A percentile compares a stretch with the other conserved stretches of the same genome.
Evolutionary conservation across 2,113 vertebrate genomes (phyloP).

Genomic region (Catharus bicknelli): DNA sequence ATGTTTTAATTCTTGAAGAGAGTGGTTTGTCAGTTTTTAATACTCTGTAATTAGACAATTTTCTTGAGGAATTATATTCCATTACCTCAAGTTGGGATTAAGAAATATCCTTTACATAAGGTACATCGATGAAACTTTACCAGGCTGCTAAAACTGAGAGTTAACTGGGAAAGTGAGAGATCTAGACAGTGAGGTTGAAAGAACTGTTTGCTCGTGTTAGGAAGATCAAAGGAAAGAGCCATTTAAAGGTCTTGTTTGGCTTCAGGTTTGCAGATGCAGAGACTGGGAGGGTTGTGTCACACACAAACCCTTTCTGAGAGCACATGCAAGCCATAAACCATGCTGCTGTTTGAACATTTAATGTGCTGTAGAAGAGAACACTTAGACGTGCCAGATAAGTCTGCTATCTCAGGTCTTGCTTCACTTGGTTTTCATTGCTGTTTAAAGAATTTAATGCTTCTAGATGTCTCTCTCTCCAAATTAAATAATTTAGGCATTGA

Average conservation of each 20-base stretch:
- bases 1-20: background rate
- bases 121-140: background rate
- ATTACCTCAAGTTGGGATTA: background rate
- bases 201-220: background rate
- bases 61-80: background rate
- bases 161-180: background rate
- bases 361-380: background rate
- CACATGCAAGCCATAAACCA: background rate
- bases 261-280: background rate
- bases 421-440: background rate
- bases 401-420: fast-evolving
- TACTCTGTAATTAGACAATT: background rate
- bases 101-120: background rate
- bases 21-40: background rate
- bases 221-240: background rate
- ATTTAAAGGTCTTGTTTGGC: background rate
- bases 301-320: background rate
- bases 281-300: background rate
- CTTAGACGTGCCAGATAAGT: background rate
- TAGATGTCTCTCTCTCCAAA: background rate
- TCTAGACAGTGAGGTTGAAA: background rate
- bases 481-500: background rate
- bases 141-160: background rate
- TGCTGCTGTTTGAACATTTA: background rate
- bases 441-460: background rate